These are phyloP conservation scores for Pseudococcus longispinus DNA, from an alignment of 2,888 invertebrate species.

Conservation along the genomic window DNA sequence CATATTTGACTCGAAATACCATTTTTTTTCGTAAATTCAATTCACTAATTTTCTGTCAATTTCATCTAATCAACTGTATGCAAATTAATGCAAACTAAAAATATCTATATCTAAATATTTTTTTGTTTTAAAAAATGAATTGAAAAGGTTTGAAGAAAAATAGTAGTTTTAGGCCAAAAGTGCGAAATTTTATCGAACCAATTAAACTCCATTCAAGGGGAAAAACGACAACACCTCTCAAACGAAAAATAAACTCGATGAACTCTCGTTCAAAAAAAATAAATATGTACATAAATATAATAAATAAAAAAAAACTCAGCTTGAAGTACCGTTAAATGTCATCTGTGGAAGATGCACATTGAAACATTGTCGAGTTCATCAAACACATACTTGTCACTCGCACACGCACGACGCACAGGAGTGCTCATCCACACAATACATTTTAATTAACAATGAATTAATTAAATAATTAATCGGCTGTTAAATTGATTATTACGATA, in stretches of 20 bases:
- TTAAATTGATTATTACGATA: constrained; percentile 36
- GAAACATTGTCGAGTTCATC: not conserved
- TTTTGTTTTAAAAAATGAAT: too few relatives aligned
- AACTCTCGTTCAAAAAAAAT: not conserved
- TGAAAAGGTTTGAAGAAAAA: not conserved
- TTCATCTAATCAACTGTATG: too few relatives aligned
- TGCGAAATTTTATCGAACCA: too few relatives aligned
- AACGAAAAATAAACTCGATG: not conserved
- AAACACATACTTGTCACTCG: not conserved
- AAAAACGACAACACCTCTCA: not conserved
- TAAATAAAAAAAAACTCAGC: not conserved
- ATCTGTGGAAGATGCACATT: not conserved
- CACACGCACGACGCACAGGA: not conserved
- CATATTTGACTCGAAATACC: too few relatives aligned
- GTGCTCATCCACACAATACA: not conserved
- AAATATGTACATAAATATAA: not conserved
- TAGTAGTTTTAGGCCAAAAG: too few relatives aligned
- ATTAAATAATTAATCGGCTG: constrained; percentile 51
- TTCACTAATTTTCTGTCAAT: too few relatives aligned
- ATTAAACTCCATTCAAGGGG: not conserved
- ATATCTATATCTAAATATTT: too few relatives aligned
- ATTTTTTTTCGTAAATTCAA: too few relatives aligned
- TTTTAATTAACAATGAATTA: constrained; percentile 50
- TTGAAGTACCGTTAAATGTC: not conserved
- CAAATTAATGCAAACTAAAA: too few relatives aligned